Evolutionary conservation across 2,113 vertebrate species (phyloP).

Genomic region (Baryphthengus martii): DNA sequence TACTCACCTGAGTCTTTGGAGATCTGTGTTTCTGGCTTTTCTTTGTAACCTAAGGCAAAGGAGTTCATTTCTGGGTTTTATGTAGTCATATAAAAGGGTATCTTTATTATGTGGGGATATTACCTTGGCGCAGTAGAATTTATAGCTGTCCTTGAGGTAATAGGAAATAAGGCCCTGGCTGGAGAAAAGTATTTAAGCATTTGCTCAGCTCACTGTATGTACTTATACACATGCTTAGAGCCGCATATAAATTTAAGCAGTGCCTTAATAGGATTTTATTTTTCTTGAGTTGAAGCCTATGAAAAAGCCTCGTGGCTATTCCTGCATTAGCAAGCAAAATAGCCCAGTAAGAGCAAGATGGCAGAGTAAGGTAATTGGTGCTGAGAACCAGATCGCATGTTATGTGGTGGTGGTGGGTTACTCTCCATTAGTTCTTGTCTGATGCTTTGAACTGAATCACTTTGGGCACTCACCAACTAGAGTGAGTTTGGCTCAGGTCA

Average conservation of each 20-base stretch:
- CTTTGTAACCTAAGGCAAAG: background rate
- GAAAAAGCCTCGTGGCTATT: background rate
- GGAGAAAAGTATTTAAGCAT: background rate
- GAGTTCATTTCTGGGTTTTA: background rate
- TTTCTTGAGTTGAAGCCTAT: background rate
- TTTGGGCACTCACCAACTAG: background rate
- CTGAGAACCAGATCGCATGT: background rate
- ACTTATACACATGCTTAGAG: background rate
- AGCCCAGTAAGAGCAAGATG: background rate
- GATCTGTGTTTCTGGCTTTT: background rate
- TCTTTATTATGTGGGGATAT: background rate
- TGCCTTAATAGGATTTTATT: background rate
- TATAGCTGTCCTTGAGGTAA: background rate
- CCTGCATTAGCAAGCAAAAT: background rate
- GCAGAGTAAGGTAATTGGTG: background rate
- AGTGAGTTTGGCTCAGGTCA: background rate
- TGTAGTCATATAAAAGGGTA: background rate
- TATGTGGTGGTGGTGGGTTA: background rate
- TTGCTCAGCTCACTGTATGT: background rate
- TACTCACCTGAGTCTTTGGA: background rate
- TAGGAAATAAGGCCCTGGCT: background rate
- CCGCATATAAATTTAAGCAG: background rate
- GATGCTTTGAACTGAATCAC: background rate
- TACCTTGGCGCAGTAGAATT: background rate
- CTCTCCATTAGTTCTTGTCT: background rate